Conservation (phyloP, 2,888 invertebrate genomes). For the Diloba caeruleocephala region DNA sequence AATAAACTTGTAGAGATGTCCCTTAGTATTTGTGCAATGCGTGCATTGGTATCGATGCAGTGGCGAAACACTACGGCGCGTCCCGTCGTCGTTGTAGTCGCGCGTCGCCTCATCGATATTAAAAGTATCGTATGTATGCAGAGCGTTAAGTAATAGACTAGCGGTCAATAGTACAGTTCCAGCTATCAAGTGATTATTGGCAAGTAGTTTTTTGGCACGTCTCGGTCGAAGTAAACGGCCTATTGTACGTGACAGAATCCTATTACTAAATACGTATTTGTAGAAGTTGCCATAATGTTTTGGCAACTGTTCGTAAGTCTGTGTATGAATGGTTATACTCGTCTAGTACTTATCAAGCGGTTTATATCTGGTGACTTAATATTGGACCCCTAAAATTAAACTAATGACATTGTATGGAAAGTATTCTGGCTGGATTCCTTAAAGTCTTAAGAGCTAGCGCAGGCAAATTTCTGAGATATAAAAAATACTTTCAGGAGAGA, state of each 20-base stretch:
- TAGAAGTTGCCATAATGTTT: slow-evolving; percentile 31
- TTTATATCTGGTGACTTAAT: slow-evolving; percentile 32
- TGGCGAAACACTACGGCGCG: no score
- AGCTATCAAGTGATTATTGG: slow-evolving; percentile 38
- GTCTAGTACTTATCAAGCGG: slow-evolving; percentile 29
- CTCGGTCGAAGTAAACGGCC: slow-evolving; percentile 39
- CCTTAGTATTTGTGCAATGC: no score
- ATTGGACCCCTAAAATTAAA: slow-evolving; percentile 1
- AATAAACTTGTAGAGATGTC: no score
- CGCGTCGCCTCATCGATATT: no score
- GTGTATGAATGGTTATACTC: slow-evolving; percentile 24
- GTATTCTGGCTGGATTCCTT: no score
- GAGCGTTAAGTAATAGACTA: slow-evolving; percentile 8
- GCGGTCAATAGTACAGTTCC: slow-evolving; percentile 32
- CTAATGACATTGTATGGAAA: no score
- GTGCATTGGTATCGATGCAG: no score
- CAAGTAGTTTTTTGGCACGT: slow-evolving; percentile 49
- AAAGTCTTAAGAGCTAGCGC: no score
- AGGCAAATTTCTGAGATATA: no score
- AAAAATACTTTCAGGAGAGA: no score
- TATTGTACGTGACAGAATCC: slow-evolving; percentile 46
- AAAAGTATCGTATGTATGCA: no score
- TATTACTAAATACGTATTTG: slow-evolving; percentile 23
- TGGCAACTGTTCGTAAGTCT: slow-evolving; percentile 44
- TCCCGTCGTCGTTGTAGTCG: no score